Evolutionary conservation across 2,797 vertebrate genomes (phyloP).

Genomic region (Schizothorax lantsangensis): DNA sequence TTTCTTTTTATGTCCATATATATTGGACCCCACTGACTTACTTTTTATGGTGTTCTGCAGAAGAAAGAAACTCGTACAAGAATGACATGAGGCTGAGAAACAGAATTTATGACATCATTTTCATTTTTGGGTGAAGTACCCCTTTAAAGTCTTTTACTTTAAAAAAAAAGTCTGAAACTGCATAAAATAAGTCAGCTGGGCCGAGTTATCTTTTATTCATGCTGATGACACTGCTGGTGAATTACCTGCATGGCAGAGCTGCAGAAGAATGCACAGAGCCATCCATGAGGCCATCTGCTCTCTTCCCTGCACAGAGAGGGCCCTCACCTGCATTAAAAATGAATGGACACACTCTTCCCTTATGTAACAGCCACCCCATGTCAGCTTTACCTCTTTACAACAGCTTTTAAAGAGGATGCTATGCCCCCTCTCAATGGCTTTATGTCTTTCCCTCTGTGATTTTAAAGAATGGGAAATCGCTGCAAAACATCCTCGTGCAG

Average conservation of each 20-base stretch:
- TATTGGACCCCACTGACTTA: background rate
- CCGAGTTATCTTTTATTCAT: slow-evolving; percentile 82
- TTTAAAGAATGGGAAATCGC: slow-evolving; percentile 32
- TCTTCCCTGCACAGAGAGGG: slow-evolving; percentile 65
- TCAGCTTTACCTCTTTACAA: slow-evolving; percentile 51
- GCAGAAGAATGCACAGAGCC: slow-evolving; percentile 75
- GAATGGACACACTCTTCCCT: slow-evolving; percentile 73
- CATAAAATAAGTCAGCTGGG: slow-evolving; percentile 78
- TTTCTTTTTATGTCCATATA: background rate
- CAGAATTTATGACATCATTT: background rate
- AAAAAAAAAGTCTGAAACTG: slow-evolving; percentile 73
- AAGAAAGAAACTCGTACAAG: background rate
- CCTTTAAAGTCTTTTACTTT: slow-evolving; percentile 65
- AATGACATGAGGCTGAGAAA: background rate
- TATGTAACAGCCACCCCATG: slow-evolving; percentile 72
- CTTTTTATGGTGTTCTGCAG: background rate
- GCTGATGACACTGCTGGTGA: slow-evolving; percentile 75
- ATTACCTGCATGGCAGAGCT: slow-evolving; percentile 82
- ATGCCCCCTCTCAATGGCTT: slow-evolving; percentile 37
- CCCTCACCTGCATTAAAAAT: slow-evolving; percentile 82
- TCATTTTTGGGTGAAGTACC: background rate
- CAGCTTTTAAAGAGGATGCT: slow-evolving; percentile 40
- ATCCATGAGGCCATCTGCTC: slow-evolving; percentile 65
- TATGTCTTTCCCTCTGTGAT: slow-evolving; percentile 45
- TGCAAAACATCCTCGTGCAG: slow-evolving; percentile 21